Evolutionary conservation across 2,888 invertebrate genomes (phyloP).

Genomic region (Furcula furcula): DNA sequence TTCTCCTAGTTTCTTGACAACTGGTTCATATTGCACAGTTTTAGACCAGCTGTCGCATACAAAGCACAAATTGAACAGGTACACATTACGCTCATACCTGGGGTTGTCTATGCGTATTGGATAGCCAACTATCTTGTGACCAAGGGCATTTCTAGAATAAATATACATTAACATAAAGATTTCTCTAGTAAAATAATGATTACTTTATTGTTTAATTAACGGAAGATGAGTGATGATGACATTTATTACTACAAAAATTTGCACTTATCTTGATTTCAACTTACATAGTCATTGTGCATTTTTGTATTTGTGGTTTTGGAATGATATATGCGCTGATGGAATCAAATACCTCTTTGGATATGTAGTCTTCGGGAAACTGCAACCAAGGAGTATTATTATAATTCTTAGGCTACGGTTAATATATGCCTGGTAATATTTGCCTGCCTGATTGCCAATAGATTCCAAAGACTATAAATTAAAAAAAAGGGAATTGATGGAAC

Average conservation of each 20-base stretch:
- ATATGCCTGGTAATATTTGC: too few relatives aligned
- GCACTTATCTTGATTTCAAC: slow-evolving; percentile 41
- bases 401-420: too few relatives aligned
- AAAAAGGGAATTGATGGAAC: too few relatives aligned
- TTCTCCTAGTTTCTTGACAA: slow-evolving; percentile 96
- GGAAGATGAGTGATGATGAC: too few relatives aligned
- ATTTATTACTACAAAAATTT: not conserved
- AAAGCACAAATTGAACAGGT: slow-evolving; percentile 97
- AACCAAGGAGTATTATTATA: slow-evolving; percentile 34
- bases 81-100: slow-evolving; percentile 96
- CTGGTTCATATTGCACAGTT: slow-evolving; percentile 95
- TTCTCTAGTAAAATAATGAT: not conserved
- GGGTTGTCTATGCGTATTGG: slow-evolving; percentile 94
- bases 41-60: slow-evolving; percentile 95
- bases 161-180: not conserved
- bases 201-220: too few relatives aligned
- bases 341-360: slow-evolving; percentile 96
- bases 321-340: slow-evolving; percentile 97
- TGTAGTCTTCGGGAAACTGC: slow-evolving; percentile 93
- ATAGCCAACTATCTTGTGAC: slow-evolving; percentile 95
- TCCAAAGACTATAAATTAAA: too few relatives aligned
- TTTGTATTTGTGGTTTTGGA: slow-evolving; percentile 95
- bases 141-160: slow-evolving; percentile 78
- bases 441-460: too few relatives aligned
- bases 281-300: slow-evolving; percentile 95